Evolutionary conservation across 2,888 invertebrate species (phyloP).

Genomic region (Pocota personata): DNA sequence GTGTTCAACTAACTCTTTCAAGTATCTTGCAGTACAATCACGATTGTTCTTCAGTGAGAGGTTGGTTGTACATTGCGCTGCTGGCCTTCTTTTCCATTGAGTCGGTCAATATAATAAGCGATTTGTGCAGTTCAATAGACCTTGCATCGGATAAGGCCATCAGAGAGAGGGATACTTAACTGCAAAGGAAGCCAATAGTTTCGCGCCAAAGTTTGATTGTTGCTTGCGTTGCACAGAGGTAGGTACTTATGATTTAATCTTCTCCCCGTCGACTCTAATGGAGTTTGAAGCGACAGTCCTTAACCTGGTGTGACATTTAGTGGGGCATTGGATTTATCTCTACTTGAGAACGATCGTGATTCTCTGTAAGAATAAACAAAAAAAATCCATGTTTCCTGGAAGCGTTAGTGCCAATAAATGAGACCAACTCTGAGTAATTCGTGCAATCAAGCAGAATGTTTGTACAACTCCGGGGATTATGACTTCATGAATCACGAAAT

Average conservation of each 20-base stretch:
- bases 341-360: slow-evolving; percentile 3
- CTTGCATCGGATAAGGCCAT: slow-evolving; percentile 68
- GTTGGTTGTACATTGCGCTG: slow-evolving; percentile 48
- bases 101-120: slow-evolving; percentile 57
- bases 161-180: not conserved
- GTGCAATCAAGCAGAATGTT: slow-evolving; percentile 13
- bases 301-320: slow-evolving; percentile 31
- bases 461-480: slow-evolving; percentile 26
- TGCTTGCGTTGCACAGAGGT: slow-evolving; percentile 14
- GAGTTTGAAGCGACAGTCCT: not conserved
- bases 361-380: slow-evolving; percentile 16
- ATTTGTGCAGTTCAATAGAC: slow-evolving; percentile 69
- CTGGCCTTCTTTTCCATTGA: slow-evolving; percentile 60
- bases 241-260: slow-evolving; percentile 42
- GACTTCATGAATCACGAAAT: slow-evolving; percentile 49
- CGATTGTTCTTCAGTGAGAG: slow-evolving; percentile 57
- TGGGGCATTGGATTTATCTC: not conserved
- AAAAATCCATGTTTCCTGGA: slow-evolving; percentile 31
- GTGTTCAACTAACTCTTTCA: slow-evolving; percentile 58
- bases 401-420: slow-evolving; percentile 21
- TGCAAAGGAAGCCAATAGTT: slow-evolving; percentile 55
- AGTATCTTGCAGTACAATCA: slow-evolving; percentile 58
- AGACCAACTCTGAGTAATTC: slow-evolving; percentile 18
- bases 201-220: slow-evolving; percentile 63
- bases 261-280: not conserved